phyloP scores from a whole-genome alignment of 1,140 invertebrate species.

The Oedothorax gibbosus region DNA sequence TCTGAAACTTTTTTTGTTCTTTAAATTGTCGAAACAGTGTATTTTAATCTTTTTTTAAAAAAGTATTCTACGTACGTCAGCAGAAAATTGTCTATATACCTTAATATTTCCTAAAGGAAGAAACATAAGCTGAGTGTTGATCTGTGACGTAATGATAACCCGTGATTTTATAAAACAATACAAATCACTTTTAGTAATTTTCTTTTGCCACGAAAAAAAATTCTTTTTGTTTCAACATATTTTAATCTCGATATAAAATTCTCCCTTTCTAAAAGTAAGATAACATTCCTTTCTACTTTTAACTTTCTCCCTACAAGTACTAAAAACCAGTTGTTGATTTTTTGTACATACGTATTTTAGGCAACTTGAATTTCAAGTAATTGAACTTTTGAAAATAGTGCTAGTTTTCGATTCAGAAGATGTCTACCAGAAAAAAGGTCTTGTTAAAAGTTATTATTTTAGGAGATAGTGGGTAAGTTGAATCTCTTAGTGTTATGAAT shows the following conservation, averaged over 20 bases:
- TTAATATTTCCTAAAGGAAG: background rate
- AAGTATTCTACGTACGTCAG: no score
- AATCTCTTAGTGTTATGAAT: background rate
- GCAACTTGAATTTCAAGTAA: background rate
- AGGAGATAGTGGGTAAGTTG: constrained; percentile 87
- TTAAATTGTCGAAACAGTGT: no score
- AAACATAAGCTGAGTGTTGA: constrained; percentile 21
- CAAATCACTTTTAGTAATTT: no score
- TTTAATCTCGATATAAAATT: no score
- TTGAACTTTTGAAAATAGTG: background rate
- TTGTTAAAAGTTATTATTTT: constrained; percentile 97
- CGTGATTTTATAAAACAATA: constrained; percentile 24
- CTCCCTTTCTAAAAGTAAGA: no score
- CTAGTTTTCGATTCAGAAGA: constrained; percentile 66
- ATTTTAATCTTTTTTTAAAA: no score
- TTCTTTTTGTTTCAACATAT: no score
- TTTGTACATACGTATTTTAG: background rate
- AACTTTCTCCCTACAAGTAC: constrained; percentile 9
- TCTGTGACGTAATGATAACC: constrained; percentile 43
- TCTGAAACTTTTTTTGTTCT: no score
- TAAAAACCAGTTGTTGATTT: constrained; percentile 21
- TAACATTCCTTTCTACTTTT: background rate
- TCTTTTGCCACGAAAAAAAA: no score
- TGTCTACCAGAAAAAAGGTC: constrained; percentile 96
- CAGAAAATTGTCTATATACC: no score